Conservation (phyloP, 2,888 invertebrate genomes). For the Limnephilus marmoratus region DNA sequence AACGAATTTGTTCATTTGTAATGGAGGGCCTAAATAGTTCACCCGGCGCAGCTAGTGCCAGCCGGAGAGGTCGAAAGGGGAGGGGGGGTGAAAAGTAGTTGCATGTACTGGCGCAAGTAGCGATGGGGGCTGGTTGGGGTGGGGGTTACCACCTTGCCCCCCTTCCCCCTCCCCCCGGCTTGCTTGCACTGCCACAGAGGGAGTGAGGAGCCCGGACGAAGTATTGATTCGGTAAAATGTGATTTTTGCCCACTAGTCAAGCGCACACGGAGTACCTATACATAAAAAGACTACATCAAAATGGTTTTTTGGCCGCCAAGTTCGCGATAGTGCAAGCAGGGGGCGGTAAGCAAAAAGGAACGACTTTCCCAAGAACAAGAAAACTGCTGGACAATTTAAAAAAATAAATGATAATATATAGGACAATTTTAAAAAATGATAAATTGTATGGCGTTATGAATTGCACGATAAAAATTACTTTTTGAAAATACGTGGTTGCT, state of each 20-base stretch:
- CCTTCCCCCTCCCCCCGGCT: constrained; percentile 69
- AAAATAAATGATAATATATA: too few relatives aligned
- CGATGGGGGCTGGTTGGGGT: constrained; percentile 69
- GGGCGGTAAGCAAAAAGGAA: constrained; percentile 8
- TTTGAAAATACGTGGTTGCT: too few relatives aligned
- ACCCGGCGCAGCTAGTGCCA: constrained; percentile 42
- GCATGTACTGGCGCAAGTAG: constrained; percentile 55
- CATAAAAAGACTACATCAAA: constrained; percentile 67
- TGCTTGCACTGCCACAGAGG: constrained; percentile 58
- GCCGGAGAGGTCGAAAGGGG: neutral
- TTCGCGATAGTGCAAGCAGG: constrained; percentile 64
- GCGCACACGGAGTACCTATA: constrained; percentile 65
- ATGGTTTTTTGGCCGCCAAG: constrained; percentile 65
- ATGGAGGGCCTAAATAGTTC: constrained; percentile 35
- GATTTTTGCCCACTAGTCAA: constrained; percentile 66
- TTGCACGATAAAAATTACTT: too few relatives aligned
- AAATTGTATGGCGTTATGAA: too few relatives aligned
- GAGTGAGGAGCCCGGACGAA: constrained; percentile 66
- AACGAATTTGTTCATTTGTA: constrained; percentile 5
- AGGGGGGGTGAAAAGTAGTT: constrained; percentile 50
- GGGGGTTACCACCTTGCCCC: constrained; percentile 68
- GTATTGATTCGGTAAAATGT: constrained; percentile 67
- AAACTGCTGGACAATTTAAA: neutral
- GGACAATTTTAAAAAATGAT: too few relatives aligned
- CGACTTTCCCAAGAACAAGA: neutral